These are phyloP conservation scores for Nudaria mundana DNA, from an alignment of 2,888 invertebrate genomes.

Conservation along the genomic window DNA sequence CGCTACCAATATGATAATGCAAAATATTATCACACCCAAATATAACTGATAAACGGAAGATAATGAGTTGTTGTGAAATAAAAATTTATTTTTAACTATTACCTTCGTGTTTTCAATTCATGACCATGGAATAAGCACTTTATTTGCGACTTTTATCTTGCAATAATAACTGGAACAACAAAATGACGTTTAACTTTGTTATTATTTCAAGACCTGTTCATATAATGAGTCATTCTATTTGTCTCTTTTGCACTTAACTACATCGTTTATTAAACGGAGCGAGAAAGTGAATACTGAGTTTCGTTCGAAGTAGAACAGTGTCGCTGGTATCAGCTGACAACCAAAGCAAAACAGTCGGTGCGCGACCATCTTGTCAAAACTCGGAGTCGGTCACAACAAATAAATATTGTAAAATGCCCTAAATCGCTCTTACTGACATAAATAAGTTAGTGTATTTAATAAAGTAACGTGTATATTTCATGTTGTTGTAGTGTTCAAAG, in stretches of 20 bases:
- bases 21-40: constrained; percentile 66
- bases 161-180: constrained; percentile 70
- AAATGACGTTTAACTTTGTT: constrained; percentile 72
- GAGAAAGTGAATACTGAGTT: constrained; percentile 40
- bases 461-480: constrained; percentile 69
- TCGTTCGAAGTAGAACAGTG: constrained; percentile 61
- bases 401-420: constrained; percentile 79
- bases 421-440: constrained; percentile 74
- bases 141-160: constrained; percentile 58
- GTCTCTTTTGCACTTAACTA: constrained; percentile 40
- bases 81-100: constrained; percentile 48
- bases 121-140: constrained; percentile 47
- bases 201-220: constrained; percentile 56
- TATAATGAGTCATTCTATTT: constrained; percentile 43
- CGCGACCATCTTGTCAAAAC: constrained; percentile 83
- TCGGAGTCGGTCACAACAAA: constrained; percentile 77
- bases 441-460: constrained; percentile 64
- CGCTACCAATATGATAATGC: constrained; percentile 39
- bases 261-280: constrained; percentile 26
- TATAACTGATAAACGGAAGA: constrained; percentile 50
- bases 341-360: constrained; percentile 83
- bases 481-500: constrained; percentile 64
- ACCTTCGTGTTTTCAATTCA: constrained; percentile 64
- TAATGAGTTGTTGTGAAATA: constrained; percentile 71
- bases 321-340: constrained; percentile 81